Evolutionary conservation across 2,888 invertebrate species (phyloP).

Genomic region (Epinotia demarniana): DNA sequence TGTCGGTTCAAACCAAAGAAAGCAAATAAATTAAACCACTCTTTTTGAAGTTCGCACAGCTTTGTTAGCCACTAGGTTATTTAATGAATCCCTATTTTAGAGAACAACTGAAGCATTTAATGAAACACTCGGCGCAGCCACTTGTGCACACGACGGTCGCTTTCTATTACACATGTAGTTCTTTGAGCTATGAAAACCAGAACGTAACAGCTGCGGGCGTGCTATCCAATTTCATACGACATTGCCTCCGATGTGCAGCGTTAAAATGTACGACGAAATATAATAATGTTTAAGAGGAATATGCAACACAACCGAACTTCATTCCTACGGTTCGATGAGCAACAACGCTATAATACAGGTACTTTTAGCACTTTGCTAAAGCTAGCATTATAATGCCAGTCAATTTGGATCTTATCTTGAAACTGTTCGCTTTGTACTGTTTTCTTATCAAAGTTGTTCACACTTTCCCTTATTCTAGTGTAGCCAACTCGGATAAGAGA

Average conservation of each 20-base stretch:
- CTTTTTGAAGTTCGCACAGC: neutral
- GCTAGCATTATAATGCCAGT: neutral
- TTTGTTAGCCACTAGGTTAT: neutral
- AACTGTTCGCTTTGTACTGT: too few species aligned
- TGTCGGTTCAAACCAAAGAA: neutral
- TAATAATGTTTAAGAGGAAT: neutral
- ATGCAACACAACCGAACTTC: neutral
- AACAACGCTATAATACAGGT: neutral
- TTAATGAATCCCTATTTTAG: neutral
- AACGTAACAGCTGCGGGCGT: slow-evolving; percentile 24
- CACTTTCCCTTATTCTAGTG: too few species aligned
- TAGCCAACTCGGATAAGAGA: too few species aligned
- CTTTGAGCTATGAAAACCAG: slow-evolving; percentile 23
- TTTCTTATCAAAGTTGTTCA: too few species aligned
- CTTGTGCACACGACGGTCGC: slow-evolving; percentile 5
- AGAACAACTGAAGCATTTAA: slow-evolving; percentile 11
- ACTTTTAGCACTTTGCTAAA: too few species aligned
- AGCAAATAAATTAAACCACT: neutral
- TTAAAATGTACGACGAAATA: slow-evolving; percentile 18
- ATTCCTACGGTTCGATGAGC: neutral
- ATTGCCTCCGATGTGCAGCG: slow-evolving; percentile 24
- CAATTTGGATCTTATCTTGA: too few species aligned
- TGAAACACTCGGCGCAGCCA: slow-evolving; percentile 9
- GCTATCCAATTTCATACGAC: slow-evolving; percentile 33
- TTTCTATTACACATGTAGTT: slow-evolving; percentile 17